Conservation (phyloP, 2,113 vertebrate genomes). For the Junco hyemalis region DNA sequence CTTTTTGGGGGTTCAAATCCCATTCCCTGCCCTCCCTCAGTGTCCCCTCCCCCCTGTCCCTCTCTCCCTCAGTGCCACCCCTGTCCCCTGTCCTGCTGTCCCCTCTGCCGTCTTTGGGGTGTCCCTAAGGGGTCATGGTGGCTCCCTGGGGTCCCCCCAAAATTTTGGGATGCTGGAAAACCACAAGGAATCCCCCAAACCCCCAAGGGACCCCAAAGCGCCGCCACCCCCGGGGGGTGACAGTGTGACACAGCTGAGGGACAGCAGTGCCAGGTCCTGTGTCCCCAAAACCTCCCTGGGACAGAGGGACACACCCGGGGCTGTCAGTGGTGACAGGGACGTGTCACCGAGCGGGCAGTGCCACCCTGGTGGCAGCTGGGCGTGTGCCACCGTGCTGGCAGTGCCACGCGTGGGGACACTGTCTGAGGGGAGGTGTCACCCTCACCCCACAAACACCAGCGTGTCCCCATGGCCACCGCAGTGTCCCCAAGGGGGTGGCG, state of each 20-base stretch:
- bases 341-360: background rate
- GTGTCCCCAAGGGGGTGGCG: background rate
- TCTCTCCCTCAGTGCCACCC: background rate
- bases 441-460: background rate
- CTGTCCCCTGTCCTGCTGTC: background rate
- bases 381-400: background rate
- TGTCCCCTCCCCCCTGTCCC: background rate
- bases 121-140: no score
- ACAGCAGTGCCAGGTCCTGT: background rate
- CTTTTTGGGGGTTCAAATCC: accelerated
- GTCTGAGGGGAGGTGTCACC: background rate
- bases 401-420: background rate
- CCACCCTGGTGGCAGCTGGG: background rate
- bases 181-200: accelerated
- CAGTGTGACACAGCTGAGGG: background rate
- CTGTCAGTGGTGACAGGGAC: background rate
- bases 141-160: background rate
- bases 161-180: background rate
- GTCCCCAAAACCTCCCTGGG: background rate
- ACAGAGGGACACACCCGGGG: background rate
- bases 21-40: background rate
- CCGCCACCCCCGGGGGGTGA: background rate
- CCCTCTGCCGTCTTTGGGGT: background rate
- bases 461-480: background rate
- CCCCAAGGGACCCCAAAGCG: background rate